Evolutionary conservation across 2,888 invertebrate species (phyloP).

Genomic region (Polyploca ridens): DNA sequence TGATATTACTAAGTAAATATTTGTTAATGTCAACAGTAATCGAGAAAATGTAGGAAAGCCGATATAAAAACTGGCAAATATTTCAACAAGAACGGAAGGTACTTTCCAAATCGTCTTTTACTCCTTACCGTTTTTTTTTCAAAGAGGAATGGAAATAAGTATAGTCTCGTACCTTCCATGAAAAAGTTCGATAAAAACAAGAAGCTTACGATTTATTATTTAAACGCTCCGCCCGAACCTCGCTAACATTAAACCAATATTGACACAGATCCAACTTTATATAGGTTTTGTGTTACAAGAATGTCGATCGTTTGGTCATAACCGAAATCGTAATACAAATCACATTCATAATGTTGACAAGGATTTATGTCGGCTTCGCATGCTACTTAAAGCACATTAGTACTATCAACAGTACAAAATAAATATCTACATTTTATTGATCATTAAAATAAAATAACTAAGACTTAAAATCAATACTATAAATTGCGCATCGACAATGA

Average conservation of each 20-base stretch:
- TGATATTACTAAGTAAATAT: too few species aligned
- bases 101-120: not conserved
- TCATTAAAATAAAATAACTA: not conserved
- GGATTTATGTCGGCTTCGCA: not conserved
- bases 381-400: not conserved
- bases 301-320: constrained; percentile 13
- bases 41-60: too few species aligned
- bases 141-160: constrained; percentile 7
- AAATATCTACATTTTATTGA: not conserved
- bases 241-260: constrained; percentile 38
- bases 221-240: constrained; percentile 25
- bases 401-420: not conserved
- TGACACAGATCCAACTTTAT: constrained; percentile 27
- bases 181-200: constrained; percentile 21
- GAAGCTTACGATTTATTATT: constrained; percentile 31
- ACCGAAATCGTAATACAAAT: constrained; percentile 14
- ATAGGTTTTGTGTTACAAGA: constrained; percentile 19
- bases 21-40: too few species aligned
- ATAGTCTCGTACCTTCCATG: constrained; percentile 17
- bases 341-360: constrained; percentile 9
- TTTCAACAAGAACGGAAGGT: not conserved
- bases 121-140: too few species aligned
- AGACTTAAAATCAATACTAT: not conserved
- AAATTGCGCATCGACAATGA: not conserved
- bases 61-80: too few species aligned